These are phyloP conservation scores for Platalea minor DNA, from an alignment of 2,797 vertebrate species.

Conservation along the genomic window DNA sequence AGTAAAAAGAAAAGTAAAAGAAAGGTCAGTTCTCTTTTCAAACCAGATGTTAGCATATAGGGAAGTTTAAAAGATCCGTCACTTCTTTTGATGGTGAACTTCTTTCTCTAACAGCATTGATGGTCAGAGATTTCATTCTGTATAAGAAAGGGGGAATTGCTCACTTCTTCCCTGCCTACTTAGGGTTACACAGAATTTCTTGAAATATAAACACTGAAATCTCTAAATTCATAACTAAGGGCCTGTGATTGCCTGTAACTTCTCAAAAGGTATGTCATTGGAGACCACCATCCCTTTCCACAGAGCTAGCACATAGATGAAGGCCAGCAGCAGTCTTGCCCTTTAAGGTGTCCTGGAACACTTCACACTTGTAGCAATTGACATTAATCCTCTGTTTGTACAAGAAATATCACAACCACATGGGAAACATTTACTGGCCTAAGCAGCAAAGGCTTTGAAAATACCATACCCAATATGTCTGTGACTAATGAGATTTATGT, in stretches of 20 bases:
- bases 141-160: neutral
- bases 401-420: neutral
- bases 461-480: neutral
- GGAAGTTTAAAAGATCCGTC: neutral
- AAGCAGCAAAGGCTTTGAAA: neutral
- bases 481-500: constrained; percentile 3
- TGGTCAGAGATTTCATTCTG: neutral
- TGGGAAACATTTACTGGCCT: neutral
- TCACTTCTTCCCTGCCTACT: neutral
- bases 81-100: neutral
- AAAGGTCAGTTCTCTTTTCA: neutral
- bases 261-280: neutral
- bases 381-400: neutral
- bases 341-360: neutral
- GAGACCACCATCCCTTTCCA: neutral
- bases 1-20: neutral
- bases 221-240: neutral
- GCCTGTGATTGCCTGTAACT: neutral
- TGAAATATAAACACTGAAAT: neutral
- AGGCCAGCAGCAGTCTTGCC: neutral
- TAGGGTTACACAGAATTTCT: neutral
- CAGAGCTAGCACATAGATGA: neutral
- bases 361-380: neutral
- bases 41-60: neutral
- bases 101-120: neutral